Evolutionary conservation across 2,113 vertebrate species (phyloP).

Genomic region (Sterrhoptilus dennistouni): DNA sequence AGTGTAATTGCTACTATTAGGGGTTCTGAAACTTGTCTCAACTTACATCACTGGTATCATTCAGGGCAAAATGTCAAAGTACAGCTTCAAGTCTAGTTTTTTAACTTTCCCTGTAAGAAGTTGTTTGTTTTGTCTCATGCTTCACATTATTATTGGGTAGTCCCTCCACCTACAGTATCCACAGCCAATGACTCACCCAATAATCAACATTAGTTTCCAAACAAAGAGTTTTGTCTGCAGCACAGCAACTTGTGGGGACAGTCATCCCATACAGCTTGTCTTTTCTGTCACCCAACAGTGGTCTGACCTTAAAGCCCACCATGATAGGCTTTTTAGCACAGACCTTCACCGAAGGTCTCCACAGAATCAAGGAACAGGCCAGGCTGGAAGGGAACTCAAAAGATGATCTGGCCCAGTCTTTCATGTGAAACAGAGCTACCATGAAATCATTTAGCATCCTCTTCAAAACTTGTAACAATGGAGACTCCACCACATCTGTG

Average conservation of each 20-base stretch:
- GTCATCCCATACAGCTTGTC: not conserved
- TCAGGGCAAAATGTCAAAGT: not conserved
- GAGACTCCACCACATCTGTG: not conserved
- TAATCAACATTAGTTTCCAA: not conserved
- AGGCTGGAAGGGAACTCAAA: not conserved
- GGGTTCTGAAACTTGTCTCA: not conserved
- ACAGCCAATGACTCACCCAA: not conserved
- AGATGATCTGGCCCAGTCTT: not conserved
- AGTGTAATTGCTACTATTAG: not conserved
- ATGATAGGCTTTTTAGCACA: not conserved
- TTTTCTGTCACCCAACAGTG: not conserved
- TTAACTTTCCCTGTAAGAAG: not conserved
- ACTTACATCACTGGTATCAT: not conserved
- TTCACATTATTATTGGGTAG: not conserved
- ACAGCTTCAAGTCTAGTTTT: not conserved
- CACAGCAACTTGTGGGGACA: not conserved
- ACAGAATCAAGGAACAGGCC: not conserved
- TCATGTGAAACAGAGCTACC: not conserved
- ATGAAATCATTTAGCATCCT: not conserved
- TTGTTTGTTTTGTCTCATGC: not conserved
- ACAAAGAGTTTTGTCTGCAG: not conserved
- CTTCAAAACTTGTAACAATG: not conserved
- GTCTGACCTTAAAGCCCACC: not conserved
- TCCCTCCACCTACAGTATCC: not conserved
- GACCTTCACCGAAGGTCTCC: not conserved